Evolutionary conservation across 2,888 invertebrate genomes (phyloP).

Genomic region (Hydrotaea diabolus): DNA sequence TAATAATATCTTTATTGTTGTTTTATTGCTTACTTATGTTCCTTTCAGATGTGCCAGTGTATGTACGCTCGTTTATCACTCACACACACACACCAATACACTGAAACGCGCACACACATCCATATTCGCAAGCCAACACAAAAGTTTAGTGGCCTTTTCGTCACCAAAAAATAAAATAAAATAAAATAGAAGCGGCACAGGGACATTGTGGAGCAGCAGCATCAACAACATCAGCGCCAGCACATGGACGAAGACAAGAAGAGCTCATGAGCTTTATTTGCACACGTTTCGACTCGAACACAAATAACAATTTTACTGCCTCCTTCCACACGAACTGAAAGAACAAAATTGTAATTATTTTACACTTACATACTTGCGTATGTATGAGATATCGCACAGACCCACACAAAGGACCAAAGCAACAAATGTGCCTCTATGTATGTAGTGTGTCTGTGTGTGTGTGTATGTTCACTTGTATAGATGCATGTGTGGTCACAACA

Average conservation of each 20-base stretch:
- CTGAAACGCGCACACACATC: background rate
- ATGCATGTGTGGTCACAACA: conserved; percentile 50
- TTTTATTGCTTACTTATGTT: conserved; percentile 51
- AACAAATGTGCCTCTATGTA: background rate
- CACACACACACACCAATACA: background rate
- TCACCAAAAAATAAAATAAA: no score
- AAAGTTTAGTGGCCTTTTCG: conserved; percentile 4
- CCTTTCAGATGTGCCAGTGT: no score
- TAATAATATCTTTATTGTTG: conserved; percentile 51
- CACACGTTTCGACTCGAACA: conserved; percentile 43
- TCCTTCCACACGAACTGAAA: conserved; percentile 2
- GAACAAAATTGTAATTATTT: conserved; percentile 51
- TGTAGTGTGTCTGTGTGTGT: conserved; percentile 14
- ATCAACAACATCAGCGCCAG: background rate
- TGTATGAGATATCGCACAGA: background rate
- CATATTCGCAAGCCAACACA: background rate
- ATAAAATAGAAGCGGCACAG: background rate
- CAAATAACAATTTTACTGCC: conserved; percentile 50
- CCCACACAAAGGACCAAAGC: background rate
- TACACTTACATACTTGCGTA: conserved; percentile 35
- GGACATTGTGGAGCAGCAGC: background rate
- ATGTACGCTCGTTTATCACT: conserved; percentile 13
- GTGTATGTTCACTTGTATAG: conserved; percentile 7
- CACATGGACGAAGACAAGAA: background rate
- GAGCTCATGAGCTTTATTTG: conserved; percentile 45